Conservation (phyloP, 2,797 vertebrate species). For the Propithecus perrieri region DNA sequence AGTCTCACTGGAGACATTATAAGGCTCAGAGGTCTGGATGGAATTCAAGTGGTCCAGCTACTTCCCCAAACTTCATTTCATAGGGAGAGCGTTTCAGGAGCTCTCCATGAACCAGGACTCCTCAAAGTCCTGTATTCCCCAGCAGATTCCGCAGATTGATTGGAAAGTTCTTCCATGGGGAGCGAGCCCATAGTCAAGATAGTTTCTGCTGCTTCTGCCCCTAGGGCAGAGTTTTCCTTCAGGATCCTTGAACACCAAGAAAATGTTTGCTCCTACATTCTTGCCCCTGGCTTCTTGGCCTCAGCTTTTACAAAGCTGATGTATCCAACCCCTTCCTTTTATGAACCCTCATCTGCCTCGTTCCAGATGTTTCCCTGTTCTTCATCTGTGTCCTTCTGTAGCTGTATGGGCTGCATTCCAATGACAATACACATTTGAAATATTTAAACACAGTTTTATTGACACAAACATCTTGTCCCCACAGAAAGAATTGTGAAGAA, state of each 20-base stretch:
- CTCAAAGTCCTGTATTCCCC: neutral
- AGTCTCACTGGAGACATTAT: neutral
- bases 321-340: neutral
- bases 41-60: neutral
- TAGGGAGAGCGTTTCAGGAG: neutral
- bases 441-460: slow-evolving; percentile 3
- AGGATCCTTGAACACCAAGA: neutral
- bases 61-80: neutral
- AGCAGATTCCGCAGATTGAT: neutral
- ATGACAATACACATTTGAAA: neutral
- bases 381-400: neutral
- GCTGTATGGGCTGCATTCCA: neutral
- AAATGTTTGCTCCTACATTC: neutral
- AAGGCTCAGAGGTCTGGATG: neutral
- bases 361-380: neutral
- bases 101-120: neutral
- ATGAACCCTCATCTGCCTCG: neutral
- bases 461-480: neutral
- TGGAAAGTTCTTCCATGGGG: neutral
- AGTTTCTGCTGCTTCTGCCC: neutral
- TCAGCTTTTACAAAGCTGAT: neutral
- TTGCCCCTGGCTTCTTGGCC: neutral
- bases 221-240: neutral
- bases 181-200: neutral
- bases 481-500: neutral